A percentile compares a stretch with the other conserved stretches of the same genome.
These are phyloP conservation scores for Drosophila insularis DNA, from an alignment of 1,140 invertebrate genomes.

Conservation along the genomic window DNA sequence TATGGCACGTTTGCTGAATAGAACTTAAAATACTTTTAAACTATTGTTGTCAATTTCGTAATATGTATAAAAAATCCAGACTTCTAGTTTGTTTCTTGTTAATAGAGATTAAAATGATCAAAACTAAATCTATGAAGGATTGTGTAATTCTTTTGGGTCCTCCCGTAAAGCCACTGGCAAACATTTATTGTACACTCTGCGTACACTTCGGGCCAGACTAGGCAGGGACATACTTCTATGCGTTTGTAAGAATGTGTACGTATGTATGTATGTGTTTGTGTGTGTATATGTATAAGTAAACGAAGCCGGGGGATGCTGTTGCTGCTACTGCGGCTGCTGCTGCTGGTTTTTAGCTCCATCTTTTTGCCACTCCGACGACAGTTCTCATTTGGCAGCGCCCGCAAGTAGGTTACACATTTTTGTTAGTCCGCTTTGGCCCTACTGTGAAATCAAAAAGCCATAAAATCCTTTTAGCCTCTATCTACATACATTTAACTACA, in stretches of 20 bases:
- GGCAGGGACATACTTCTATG: neutral
- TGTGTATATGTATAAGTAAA: neutral
- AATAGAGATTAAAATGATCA: too few relatives aligned
- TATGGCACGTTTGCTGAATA: too few relatives aligned
- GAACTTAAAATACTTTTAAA: too few relatives aligned
- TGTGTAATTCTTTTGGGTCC: neutral
- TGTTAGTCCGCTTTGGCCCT: conserved; percentile 29
- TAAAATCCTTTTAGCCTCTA: neutral
- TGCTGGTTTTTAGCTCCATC: conserved; percentile 18
- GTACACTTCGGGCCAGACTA: neutral
- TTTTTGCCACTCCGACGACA: conserved; percentile 44
- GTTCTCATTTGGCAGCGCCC: conserved; percentile 68
- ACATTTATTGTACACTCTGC: neutral
- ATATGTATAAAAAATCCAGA: too few relatives aligned
- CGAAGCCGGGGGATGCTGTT: neutral
- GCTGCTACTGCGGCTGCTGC: conserved; percentile 54
- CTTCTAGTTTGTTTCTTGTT: too few relatives aligned
- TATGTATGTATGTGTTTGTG: neutral
- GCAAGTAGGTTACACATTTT: conserved; percentile 76
- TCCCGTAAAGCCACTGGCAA: neutral
- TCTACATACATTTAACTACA: neutral
- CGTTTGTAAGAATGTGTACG: conserved; percentile 3
- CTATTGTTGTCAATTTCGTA: too few relatives aligned
- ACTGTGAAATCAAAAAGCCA: conserved; percentile 21
- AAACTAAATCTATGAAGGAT: neutral